These are phyloP conservation scores for Cheilosia soror DNA, from an alignment of 2,888 invertebrate species.

Conservation along the genomic window DNA sequence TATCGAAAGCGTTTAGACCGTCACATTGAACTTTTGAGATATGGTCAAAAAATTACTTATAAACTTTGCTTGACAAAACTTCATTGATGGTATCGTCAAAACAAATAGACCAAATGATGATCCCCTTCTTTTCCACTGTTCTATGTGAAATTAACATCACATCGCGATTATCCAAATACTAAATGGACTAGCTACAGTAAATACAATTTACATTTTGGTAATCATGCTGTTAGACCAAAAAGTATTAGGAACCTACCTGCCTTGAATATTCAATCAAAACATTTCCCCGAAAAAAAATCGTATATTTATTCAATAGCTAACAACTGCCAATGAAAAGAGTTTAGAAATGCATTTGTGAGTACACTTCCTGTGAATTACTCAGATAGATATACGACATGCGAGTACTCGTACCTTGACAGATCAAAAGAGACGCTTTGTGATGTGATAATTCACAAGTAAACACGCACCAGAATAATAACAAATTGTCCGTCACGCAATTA, in stretches of 20 bases:
- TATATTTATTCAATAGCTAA: constrained; percentile 9
- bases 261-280: constrained; percentile 27
- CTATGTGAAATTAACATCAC: neutral
- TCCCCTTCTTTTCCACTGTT: no score
- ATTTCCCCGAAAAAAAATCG: constrained; percentile 14
- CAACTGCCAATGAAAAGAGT: constrained; percentile 7
- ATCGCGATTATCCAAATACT: neutral
- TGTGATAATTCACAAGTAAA: constrained; percentile 33
- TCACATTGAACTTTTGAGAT: no score
- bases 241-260: constrained; percentile 1
- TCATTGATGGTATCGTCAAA: no score
- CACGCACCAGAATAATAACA: constrained; percentile 25
- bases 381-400: neutral
- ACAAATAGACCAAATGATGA: no score
- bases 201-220: constrained; percentile 3
- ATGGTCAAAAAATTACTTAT: no score
- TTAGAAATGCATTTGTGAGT: constrained; percentile 9
- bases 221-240: constrained; percentile 27
- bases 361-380: constrained; percentile 5
- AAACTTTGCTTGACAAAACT: no score
- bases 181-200: neutral
- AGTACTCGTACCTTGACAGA: neutral
- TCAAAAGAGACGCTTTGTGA: constrained; percentile 14
- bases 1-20: no score
- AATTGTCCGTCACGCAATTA: constrained; percentile 45